phyloP scores from a whole-genome alignment of 2,888 invertebrate species.

The Cephus pygmeus region DNA sequence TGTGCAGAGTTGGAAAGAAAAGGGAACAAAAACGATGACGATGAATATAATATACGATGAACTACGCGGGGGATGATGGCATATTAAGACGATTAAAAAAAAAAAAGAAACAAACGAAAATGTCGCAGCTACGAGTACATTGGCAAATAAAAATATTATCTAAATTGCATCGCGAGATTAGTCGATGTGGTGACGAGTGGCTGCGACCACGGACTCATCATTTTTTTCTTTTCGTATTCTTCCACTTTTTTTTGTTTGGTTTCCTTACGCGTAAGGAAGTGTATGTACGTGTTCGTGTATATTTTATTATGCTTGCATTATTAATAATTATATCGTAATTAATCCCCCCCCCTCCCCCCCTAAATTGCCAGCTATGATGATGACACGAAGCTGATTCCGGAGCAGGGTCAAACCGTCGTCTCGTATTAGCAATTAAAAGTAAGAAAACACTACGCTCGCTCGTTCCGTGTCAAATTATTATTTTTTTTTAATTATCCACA shows the following conservation, averaged over 20 bases:
- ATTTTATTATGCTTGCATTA: slow-evolving; percentile 24
- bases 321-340: slow-evolving; percentile 27
- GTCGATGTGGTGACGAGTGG: neutral
- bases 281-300: slow-evolving; percentile 14
- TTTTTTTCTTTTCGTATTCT: slow-evolving; percentile 2
- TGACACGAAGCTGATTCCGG: slow-evolving; percentile 26
- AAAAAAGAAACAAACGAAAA: neutral
- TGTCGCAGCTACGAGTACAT: neutral
- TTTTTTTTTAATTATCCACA: neutral
- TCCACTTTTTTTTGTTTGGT: slow-evolving; percentile 15
- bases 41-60: slow-evolving; percentile 12
- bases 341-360: slow-evolving; percentile 9
- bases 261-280: slow-evolving; percentile 12
- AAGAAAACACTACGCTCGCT: neutral
- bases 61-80: slow-evolving; percentile 1
- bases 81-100: slow-evolving; percentile 19
- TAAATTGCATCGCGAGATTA: neutral
- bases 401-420: slow-evolving; percentile 3
- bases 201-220: neutral
- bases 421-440: neutral
- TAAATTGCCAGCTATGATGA: slow-evolving; percentile 21
- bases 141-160: neutral
- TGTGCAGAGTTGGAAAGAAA: slow-evolving; percentile 1
- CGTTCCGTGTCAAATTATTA: neutral
- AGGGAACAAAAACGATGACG: neutral